Conservation (phyloP, 2,113 vertebrate genomes). For the Synchiropus splendidus region DNA sequence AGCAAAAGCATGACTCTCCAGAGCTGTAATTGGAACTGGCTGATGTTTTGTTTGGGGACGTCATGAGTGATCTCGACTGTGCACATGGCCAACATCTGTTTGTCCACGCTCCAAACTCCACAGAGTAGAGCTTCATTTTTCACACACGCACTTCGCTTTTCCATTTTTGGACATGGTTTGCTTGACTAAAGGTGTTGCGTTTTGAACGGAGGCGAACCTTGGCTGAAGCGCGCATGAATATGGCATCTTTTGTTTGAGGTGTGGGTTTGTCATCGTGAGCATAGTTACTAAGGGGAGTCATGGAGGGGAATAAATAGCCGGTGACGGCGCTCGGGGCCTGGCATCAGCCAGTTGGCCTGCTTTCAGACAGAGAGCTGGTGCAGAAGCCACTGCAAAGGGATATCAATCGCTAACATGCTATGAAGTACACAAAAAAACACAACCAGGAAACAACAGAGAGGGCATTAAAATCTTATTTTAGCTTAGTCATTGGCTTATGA, state of each 20-base stretch:
- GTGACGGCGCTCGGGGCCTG: slow-evolving; percentile 17
- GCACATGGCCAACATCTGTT: slow-evolving; percentile 48
- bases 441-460: too few relatives aligned
- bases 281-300: slow-evolving; percentile 49
- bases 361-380: too few relatives aligned
- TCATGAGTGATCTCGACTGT: slow-evolving; percentile 13
- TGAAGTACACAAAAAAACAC: too few relatives aligned
- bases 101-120: slow-evolving; percentile 19
- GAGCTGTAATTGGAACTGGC: slow-evolving; percentile 22
- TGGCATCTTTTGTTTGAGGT: neutral
- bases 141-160: slow-evolving; percentile 27
- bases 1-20: slow-evolving; percentile 25
- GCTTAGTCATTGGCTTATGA: too few relatives aligned
- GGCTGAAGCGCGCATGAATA: neutral
- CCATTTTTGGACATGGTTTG: slow-evolving; percentile 55
- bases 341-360: neutral
- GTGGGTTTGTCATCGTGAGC: slow-evolving; percentile 25
- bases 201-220: slow-evolving; percentile 5
- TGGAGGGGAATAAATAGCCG: slow-evolving; percentile 26
- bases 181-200: slow-evolving; percentile 9
- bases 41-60: slow-evolving; percentile 28
- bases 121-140: slow-evolving; percentile 35
- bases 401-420: too few relatives aligned
- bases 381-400: too few relatives aligned
- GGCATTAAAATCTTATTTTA: too few relatives aligned